Conservation (phyloP, 2,888 invertebrate genomes). For the Erynnis tages region DNA sequence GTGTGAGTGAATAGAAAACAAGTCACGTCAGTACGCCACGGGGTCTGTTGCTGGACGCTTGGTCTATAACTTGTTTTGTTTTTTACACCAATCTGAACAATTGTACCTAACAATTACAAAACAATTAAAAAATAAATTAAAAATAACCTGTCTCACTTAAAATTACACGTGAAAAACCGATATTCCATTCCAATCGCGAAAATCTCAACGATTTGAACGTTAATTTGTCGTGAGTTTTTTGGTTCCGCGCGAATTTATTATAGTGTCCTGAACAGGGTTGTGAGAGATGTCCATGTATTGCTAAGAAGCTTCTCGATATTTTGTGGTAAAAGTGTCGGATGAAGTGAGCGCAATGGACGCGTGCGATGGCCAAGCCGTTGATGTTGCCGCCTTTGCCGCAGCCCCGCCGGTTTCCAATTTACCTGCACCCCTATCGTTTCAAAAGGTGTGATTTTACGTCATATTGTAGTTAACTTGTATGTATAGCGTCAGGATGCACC, state of each 20-base stretch:
- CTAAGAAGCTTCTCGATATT: constrained; percentile 10
- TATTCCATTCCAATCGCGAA: no score
- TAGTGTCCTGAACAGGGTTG: neutral
- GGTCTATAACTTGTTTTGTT: neutral
- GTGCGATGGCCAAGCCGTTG: constrained; percentile 70
- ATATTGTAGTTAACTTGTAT: no score
- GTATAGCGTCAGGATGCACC: no score
- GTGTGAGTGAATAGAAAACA: neutral
- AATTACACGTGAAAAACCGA: no score
- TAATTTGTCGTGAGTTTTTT: neutral
- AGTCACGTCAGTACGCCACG: constrained; percentile 50
- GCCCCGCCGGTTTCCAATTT: constrained; percentile 60
- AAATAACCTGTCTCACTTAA: no score
- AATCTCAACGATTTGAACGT: neutral
- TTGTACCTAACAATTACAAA: no score
- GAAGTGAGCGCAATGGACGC: constrained; percentile 59
- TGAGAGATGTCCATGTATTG: neutral
- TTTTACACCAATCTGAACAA: neutral
- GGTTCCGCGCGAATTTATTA: no score
- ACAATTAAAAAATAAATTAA: no score
- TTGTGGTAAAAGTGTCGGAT: constrained; percentile 23
- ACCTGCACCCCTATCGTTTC: constrained; percentile 66
- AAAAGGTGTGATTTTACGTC: constrained; percentile 56
- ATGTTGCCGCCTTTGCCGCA: constrained; percentile 70
- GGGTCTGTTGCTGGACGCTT: constrained; percentile 26